A percentile compares a stretch with the other conserved stretches of the same genome.
Conservation (phyloP, 2,888 invertebrate genomes). For the Stenoptilia bipunctidactyla region DNA sequence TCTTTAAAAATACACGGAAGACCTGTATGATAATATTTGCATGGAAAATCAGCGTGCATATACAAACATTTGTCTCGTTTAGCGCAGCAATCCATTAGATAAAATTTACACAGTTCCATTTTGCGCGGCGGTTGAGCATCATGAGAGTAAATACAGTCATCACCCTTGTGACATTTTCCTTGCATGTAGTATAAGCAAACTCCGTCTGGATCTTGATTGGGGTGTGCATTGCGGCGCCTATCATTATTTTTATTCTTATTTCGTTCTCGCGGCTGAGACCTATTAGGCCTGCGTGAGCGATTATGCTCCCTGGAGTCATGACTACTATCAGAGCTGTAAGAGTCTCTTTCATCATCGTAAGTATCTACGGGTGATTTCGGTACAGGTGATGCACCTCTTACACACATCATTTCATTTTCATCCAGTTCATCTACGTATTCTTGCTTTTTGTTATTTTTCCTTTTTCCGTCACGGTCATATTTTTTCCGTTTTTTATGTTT, state of each 20-base stretch:
- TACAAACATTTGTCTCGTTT: constrained; percentile 96
- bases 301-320: constrained; percentile 65
- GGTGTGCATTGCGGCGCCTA: constrained; percentile 67
- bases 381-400: constrained; percentile 81
- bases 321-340: constrained; percentile 68
- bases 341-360: constrained; percentile 67
- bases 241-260: constrained; percentile 65
- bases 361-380: constrained; percentile 36
- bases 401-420: constrained; percentile 85
- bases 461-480: constrained; percentile 65
- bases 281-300: constrained; percentile 44
- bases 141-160: constrained; percentile 90
- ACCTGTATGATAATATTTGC: constrained; percentile 96
- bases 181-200: constrained; percentile 90
- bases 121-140: constrained; percentile 86
- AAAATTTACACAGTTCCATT: constrained; percentile 96
- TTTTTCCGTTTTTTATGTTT: constrained; percentile 72
- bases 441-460: constrained; percentile 70
- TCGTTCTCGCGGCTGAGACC: constrained; percentile 43
- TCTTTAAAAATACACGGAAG: constrained; percentile 84
- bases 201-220: constrained; percentile 76
- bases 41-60: constrained; percentile 97
- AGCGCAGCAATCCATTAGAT: constrained; percentile 94
- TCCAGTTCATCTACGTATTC: constrained; percentile 73
- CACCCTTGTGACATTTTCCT: constrained; percentile 88